These are phyloP conservation scores for Orchesella flavescens DNA, from an alignment of 2,888 invertebrate species.

Conservation along the genomic window DNA sequence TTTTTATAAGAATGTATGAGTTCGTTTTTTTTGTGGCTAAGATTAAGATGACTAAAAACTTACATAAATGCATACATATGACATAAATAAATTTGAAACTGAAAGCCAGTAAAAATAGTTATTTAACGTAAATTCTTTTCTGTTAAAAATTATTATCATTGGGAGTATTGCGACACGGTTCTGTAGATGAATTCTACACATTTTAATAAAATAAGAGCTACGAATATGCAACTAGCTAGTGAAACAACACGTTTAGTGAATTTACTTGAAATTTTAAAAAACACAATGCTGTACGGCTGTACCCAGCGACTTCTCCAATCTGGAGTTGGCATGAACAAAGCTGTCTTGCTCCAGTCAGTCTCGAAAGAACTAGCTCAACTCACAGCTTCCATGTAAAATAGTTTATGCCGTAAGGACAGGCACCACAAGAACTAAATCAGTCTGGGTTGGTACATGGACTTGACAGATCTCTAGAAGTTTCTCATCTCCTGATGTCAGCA, in stretches of 20 bases:
- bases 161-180: too few relatives aligned
- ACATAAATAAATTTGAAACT: neutral
- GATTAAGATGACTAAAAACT: neutral
- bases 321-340: neutral
- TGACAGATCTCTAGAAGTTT: slow-evolving; percentile 19
- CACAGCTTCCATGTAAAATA: neutral
- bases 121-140: neutral
- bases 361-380: neutral
- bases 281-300: neutral
- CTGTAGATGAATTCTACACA: too few relatives aligned
- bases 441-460: slow-evolving; percentile 8
- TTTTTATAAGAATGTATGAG: neutral
- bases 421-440: neutral
- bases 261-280: neutral
- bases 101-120: neutral
- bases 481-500: slow-evolving; percentile 1
- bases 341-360: neutral
- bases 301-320: neutral
- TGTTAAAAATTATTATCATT: too few relatives aligned
- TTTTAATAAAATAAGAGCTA: too few relatives aligned
- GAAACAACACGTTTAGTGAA: neutral
- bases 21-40: neutral
- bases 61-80: neutral
- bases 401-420: neutral
- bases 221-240: neutral